Evolutionary conservation across 2,888 invertebrate genomes (phyloP), one percentile per base, ranked within the genome.

Genomic region (Phortica okadai): DNA sequence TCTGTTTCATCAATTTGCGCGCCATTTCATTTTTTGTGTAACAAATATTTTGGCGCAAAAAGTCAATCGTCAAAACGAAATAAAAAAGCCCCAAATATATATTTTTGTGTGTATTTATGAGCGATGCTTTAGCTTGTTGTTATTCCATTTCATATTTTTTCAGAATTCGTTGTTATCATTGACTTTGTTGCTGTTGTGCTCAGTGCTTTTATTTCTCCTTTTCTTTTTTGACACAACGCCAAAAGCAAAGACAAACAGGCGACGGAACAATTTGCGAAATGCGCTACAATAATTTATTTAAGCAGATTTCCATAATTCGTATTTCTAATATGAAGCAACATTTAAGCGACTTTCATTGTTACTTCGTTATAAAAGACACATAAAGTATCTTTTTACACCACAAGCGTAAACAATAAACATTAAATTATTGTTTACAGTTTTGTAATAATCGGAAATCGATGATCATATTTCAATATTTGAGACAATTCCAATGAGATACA

Each of bases 11-110:
- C 25, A 50, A 45, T 69, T 50, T 21, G 45, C 69, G 45, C 69
- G 16, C 21, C 73, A 73, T 74, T 72, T 25, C 78, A 79, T 82
- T 80, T 82, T 76, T 67, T 74, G 62, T 56, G n/a, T 58, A 66
- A 70, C 73, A 58, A 76, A 77, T 69, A 44, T 80, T 84, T 85
- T 85, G 86, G 84, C 85, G 85, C 78, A 76, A 75, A 81, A 79
- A 77, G 76, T 76, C 78, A 81, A 81, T 81, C 75, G 78, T 58
- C 62, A 74, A 74, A 74, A 62, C 33, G 42, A 59, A 16, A 44
- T 56, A 58, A 58, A 45, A 56, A 56, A 56, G n/a, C 56, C 14
- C 5, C 14, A 56, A 56, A n/a, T n/a, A 72, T 66, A 78, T 76
- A 75, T 64, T 73, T 80, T 16, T 59, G 64, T 64, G 11, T 33